phyloP scores from a whole-genome alignment of 2,888 invertebrate genomes.

The Matsumyia berberina region DNA sequence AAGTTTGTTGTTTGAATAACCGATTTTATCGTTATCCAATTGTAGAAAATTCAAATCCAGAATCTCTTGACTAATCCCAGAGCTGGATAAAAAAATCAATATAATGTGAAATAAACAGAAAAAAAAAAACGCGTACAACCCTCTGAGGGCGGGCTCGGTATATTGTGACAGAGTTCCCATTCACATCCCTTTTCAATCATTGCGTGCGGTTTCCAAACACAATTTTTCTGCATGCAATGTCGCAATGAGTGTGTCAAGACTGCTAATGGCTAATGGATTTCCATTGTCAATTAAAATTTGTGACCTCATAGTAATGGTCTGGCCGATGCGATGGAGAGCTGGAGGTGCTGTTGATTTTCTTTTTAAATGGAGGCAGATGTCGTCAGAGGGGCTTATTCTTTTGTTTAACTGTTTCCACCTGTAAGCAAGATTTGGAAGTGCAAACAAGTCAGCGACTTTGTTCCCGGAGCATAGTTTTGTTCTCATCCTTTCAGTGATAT shows the following conservation, averaged over 20 bases:
- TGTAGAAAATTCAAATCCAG: not conserved
- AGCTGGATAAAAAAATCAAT: slow-evolving; percentile 58
- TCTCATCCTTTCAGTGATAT: too few species aligned
- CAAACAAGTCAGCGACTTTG: too few species aligned
- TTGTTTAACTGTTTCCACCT: too few species aligned
- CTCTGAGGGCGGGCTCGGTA: not conserved
- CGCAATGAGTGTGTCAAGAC: slow-evolving; percentile 60
- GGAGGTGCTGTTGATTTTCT: not conserved
- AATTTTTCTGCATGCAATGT: slow-evolving; percentile 65
- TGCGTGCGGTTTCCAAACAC: slow-evolving; percentile 54
- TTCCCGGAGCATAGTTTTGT: too few species aligned
- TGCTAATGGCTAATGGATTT: slow-evolving; percentile 57
- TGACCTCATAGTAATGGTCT: slow-evolving; percentile 25
- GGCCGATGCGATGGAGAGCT: too few species aligned
- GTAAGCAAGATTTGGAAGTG: too few species aligned
- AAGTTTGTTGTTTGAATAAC: not conserved
- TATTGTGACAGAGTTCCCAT: slow-evolving; percentile 37
- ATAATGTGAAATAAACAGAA: slow-evolving; percentile 27
- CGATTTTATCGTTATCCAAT: not conserved
- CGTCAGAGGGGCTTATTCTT: too few species aligned
- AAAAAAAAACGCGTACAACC: not conserved
- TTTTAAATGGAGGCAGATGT: not conserved
- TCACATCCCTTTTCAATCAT: slow-evolving; percentile 38
- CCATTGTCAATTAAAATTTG: slow-evolving; percentile 49
- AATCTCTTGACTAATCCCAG: slow-evolving; percentile 25